Evolutionary conservation across 2,888 invertebrate genomes (phyloP).

Genomic region (Spodoptera exigua): DNA sequence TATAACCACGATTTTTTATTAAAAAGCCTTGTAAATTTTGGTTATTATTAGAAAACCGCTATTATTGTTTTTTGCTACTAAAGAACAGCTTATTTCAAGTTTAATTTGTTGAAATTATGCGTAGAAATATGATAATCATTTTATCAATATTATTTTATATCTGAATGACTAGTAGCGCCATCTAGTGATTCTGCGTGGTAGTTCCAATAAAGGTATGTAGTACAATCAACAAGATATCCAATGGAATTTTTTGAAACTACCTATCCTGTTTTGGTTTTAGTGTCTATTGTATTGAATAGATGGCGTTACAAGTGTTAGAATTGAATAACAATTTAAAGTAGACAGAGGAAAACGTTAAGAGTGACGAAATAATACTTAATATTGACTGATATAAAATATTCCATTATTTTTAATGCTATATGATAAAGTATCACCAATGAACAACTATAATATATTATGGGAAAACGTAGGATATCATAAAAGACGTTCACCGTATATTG

Average conservation of each 20-base stretch:
- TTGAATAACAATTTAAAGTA: not conserved
- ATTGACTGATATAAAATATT: conserved; percentile 1
- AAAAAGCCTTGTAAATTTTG: not conserved
- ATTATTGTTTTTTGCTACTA: conserved; percentile 6
- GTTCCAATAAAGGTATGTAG: conserved; percentile 1
- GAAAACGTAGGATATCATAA: too few relatives aligned
- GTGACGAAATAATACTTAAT: conserved; percentile 18
- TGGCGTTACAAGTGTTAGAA: conserved; percentile 24
- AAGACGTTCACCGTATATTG: too few relatives aligned
- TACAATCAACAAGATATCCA: not conserved
- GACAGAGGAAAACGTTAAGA: not conserved
- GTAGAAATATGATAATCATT: not conserved
- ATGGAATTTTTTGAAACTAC: too few relatives aligned
- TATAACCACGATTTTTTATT: not conserved
- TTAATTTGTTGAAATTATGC: too few relatives aligned
- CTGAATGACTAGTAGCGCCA: conserved; percentile 24
- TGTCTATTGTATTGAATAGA: conserved; percentile 24
- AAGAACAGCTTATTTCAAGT: too few relatives aligned
- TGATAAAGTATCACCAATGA: not conserved
- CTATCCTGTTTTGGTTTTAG: conserved; percentile 13
- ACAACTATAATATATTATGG: not conserved
- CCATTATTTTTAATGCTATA: not conserved
- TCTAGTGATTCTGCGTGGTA: conserved; percentile 5
- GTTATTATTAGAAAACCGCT: not conserved
- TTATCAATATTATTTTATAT: not conserved